Evolutionary conservation across 2,797 vertebrate genomes (phyloP).

Genomic region (Malurus leucopterus): DNA sequence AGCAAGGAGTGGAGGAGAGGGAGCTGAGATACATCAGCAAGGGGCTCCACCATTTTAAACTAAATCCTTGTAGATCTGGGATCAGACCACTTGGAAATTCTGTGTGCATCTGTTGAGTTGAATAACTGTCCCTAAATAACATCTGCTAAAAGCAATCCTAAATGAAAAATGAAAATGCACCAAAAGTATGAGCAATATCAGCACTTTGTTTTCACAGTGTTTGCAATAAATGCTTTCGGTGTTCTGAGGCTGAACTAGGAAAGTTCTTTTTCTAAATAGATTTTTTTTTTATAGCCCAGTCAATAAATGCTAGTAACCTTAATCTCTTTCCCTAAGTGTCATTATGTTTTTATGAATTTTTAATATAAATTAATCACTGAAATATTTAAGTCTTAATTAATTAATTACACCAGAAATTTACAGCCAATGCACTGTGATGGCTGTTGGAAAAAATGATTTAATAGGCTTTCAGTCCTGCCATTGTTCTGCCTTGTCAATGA

Average conservation of each 20-base stretch:
- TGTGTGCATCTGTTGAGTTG: not conserved
- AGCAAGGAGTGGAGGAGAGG: not conserved
- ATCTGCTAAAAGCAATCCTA: not conserved
- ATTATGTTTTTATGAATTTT: conserved; percentile 44
- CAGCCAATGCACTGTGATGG: conserved; percentile 31
- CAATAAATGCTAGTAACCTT: conserved; percentile 13
- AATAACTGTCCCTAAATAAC: not conserved
- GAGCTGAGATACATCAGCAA: not conserved
- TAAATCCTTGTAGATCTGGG: not conserved
- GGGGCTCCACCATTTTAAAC: not conserved
- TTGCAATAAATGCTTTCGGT: conserved; percentile 2
- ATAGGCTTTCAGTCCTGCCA: conserved; percentile 30
- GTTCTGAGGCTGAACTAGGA: not conserved
- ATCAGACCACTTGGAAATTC: not conserved
- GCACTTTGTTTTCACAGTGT: conserved; percentile 6
- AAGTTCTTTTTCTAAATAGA: not conserved
- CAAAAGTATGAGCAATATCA: conserved; percentile 17
- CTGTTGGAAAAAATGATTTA: conserved; percentile 55
- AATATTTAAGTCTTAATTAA: conserved; percentile 64
- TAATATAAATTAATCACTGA: conserved; percentile 47
- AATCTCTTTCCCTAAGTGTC: not conserved
- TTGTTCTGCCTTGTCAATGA: conserved; percentile 57
- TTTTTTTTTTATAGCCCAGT: not conserved
- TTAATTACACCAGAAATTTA: conserved; percentile 54
- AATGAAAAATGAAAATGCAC: conserved; percentile 26